Base-by-base conservation (phyloP, 1,140 invertebrate genomes). In the Wasmannia auropunctata region DNA sequence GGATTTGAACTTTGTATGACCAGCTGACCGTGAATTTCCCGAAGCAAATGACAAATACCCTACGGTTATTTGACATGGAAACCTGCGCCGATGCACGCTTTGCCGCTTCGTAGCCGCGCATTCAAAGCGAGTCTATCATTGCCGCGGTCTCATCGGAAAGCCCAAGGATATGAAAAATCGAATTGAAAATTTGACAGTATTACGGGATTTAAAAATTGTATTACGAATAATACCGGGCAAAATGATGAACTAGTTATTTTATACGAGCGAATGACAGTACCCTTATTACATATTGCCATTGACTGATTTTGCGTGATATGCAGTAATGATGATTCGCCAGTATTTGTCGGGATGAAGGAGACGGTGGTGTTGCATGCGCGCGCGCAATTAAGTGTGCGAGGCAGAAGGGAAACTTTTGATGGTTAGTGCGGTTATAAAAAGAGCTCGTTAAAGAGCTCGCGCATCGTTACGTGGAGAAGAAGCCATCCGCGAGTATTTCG, bases 41-140 rank as follows among this genome's bases (percentile, higher is more conserved):
- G 65, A 34, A 28, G 51, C 49, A 58, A 72, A 16, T 25, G 34
- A 28, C 25, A 10, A 83, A 34, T 74, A 7, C 6, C 65, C 63
- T 56, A 58, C 6, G 37, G 28, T 60, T 74, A 46, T 74, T 83
- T 83, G 40, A 58, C 8, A 7, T 58, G n/a, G 25, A 6, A 40
- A 72, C 7, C 67, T 70, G n/a, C n/a, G 6, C 43, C 11, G 67
- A 83, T 46, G 51, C 14, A 74, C 37, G 43, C 19, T 74, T 83
- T 74, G 5, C 51, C 25, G 28, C 51, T 40, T 19, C n/a, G 25
- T 58, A 56, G n/a, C 10, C 49, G 25, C 14, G 22, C 14, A 19
- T 34, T 70, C 77, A 46, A 43, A 72, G 37, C 79, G n/a, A 72
- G 22, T 81, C 51, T 46, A 19, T 74, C 51, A 60, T 83, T 60